phyloP scores from a whole-genome alignment of 2,797 vertebrate species.

The Microctenopoma steveboyesi region DNA sequence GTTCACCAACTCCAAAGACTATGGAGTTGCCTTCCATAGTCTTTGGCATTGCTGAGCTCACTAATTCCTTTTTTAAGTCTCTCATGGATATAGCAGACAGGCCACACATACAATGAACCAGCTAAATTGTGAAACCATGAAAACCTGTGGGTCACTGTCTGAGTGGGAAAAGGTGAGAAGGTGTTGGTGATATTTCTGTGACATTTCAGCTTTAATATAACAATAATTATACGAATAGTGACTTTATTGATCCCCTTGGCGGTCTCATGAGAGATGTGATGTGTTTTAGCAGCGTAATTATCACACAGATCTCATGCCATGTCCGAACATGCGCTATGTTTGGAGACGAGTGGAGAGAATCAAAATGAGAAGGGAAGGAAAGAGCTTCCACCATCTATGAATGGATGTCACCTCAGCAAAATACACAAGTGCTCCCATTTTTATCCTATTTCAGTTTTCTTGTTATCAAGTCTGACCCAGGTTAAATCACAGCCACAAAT shows the following conservation, averaged over 20 bases:
- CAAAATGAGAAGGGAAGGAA: neutral
- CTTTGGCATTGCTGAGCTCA: too few relatives aligned
- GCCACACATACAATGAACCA: too few relatives aligned
- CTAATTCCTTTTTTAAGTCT: too few relatives aligned
- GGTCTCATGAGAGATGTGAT: too few relatives aligned
- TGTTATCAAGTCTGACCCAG: slow-evolving; percentile 17
- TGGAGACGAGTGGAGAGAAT: slow-evolving; percentile 17
- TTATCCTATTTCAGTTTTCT: slow-evolving; percentile 25
- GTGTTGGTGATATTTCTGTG: slow-evolving; percentile 14
- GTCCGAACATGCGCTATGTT: slow-evolving; percentile 6
- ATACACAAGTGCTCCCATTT: slow-evolving; percentile 22
- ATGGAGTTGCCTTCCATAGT: too few relatives aligned
- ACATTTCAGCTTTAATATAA: slow-evolving; percentile 15
- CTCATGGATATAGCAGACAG: too few relatives aligned
- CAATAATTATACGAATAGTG: too few relatives aligned
- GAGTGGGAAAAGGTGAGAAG: neutral
- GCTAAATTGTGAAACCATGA: neutral
- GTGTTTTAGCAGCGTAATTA: too few relatives aligned
- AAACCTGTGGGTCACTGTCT: neutral
- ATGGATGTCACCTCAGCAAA: slow-evolving; percentile 23
- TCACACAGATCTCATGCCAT: too few relatives aligned
- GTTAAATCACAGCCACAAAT: slow-evolving; percentile 34
- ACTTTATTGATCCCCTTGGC: too few relatives aligned
- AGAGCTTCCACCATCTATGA: neutral
- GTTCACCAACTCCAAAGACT: too few relatives aligned